These are phyloP conservation scores for Harpagoxenus sublaevis DNA, from an alignment of 2,888 invertebrate species.

Conservation along the genomic window DNA sequence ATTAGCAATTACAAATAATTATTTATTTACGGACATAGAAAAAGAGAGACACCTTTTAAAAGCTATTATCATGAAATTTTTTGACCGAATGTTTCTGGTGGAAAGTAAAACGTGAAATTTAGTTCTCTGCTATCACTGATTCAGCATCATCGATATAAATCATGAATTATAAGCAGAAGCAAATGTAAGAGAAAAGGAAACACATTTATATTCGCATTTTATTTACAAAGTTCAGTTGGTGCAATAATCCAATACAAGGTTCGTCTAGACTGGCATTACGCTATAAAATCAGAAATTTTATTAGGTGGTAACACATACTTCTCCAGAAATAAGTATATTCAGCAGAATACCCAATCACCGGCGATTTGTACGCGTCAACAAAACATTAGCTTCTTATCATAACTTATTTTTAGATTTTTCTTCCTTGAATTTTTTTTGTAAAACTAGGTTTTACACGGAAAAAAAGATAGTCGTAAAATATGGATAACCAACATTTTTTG, in stretches of 20 bases:
- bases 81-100: background rate
- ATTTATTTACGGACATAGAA: background rate
- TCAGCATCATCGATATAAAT: background rate
- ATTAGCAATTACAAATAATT: background rate
- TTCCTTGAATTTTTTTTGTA: background rate
- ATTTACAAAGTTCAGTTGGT: conserved; percentile 13
- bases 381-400: conserved; percentile 1
- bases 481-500: too few species aligned
- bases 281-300: conserved; percentile 29
- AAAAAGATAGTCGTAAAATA: too few species aligned
- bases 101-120: conserved; percentile 2
- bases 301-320: background rate
- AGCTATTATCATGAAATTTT: background rate
- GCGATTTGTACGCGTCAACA: background rate
- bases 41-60: background rate
- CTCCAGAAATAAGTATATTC: background rate
- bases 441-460: too few species aligned
- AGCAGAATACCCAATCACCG: background rate
- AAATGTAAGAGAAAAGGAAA: background rate
- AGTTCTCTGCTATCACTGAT: background rate
- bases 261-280: background rate
- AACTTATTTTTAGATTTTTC: background rate
- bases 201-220: background rate
- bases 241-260: conserved; percentile 7
- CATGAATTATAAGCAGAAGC: background rate